phyloP scores from a whole-genome alignment of 2,797 vertebrate genomes.

The Liparis tanakae region DNA sequence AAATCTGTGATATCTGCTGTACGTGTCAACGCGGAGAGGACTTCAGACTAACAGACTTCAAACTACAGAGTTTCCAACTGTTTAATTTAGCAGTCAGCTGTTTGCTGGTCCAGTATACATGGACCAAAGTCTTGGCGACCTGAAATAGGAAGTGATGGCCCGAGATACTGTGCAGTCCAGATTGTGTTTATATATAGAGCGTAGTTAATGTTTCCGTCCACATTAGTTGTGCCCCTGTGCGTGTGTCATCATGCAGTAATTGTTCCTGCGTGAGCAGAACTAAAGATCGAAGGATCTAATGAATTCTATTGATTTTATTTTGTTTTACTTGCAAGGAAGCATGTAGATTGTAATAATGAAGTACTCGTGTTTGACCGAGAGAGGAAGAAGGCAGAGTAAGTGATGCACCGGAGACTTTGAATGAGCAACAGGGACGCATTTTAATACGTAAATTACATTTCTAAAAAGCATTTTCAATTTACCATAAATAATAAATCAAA shows the following conservation, averaged over 20 bases:
- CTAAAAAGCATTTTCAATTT: not conserved
- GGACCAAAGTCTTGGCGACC: constrained; percentile 23
- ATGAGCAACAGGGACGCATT: not conserved
- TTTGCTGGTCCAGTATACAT: constrained; percentile 26
- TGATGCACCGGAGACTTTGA: not conserved
- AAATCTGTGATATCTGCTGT: not conserved
- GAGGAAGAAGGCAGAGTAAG: not conserved
- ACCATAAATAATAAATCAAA: not conserved
- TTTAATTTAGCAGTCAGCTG: constrained; percentile 28
- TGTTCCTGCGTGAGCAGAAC: constrained; percentile 28
- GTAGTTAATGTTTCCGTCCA: constrained; percentile 57
- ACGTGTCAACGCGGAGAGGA: constrained; percentile 10
- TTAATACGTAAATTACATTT: not conserved
- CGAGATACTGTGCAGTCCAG: constrained; percentile 34
- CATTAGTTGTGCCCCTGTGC: constrained; percentile 42
- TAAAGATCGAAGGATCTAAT: not conserved
- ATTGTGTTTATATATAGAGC: constrained; percentile 61
- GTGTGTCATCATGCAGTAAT: constrained; percentile 29
- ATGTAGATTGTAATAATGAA: not conserved
- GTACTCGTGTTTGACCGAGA: not conserved
- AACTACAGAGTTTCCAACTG: constrained; percentile 3
- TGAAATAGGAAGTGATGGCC: constrained; percentile 48
- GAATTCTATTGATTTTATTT: not conserved
- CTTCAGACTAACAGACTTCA: not conserved
- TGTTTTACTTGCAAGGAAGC: not conserved